These are phyloP conservation scores for Cheilosia pagana DNA, from an alignment of 2,888 invertebrate species.

Conservation along the genomic window DNA sequence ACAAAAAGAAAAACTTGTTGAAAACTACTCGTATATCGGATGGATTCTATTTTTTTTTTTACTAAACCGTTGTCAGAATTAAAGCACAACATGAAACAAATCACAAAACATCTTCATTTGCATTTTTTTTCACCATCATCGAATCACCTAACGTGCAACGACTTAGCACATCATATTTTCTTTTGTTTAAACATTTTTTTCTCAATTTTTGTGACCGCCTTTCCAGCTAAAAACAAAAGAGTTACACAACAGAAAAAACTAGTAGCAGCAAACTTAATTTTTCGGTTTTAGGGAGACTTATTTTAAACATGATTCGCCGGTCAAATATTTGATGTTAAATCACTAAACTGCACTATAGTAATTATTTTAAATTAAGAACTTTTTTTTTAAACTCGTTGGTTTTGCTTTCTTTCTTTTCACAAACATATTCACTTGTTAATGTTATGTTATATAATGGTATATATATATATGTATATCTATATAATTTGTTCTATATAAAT, in stretches of 20 bases:
- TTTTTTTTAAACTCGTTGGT: conserved; percentile 47
- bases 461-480: too few species aligned
- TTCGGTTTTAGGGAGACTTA: conserved; percentile 31
- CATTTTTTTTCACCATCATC: conserved; percentile 48
- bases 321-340: conserved; percentile 53
- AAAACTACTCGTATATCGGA: conserved; percentile 33
- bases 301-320: conserved; percentile 52
- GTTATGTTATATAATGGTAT: conserved; percentile 40
- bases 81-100: conserved; percentile 65
- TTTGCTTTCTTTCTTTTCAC: conserved; percentile 44
- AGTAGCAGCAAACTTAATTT: conserved; percentile 23
- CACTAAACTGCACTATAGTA: conserved; percentile 71
- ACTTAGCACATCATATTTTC: conserved; percentile 53
- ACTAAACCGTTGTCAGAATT: conserved; percentile 55
- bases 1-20: conserved; percentile 13
- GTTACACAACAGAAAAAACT: conserved; percentile 49
- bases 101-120: conserved; percentile 63
- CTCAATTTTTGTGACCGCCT: conserved; percentile 30
- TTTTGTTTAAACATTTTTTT: conserved; percentile 11
- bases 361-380: conserved; percentile 47
- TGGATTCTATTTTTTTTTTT: conserved; percentile 15
- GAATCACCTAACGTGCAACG: conserved; percentile 50
- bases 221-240: conserved; percentile 30
- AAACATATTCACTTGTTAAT: conserved; percentile 68
- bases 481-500: conserved; percentile 53